Evolutionary conservation across 2,113 vertebrate species (phyloP), one percentile per base, ranked within the genome.

Genomic region (Aphyosemion australe): DNA sequence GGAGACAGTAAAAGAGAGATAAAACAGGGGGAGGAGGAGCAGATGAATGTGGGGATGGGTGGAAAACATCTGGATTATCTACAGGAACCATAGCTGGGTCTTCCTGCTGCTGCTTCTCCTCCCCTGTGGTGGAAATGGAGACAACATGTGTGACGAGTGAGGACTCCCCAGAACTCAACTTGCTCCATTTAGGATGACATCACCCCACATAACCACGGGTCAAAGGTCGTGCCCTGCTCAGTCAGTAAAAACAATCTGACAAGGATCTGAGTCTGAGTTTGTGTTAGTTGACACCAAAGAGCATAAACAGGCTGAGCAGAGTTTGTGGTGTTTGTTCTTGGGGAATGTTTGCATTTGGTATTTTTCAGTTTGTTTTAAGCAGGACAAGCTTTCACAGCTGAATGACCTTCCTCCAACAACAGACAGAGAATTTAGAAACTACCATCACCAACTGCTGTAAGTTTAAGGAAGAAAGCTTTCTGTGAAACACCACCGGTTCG

Each of bases 51-150:
- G 12, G 14, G 46, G 55, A 48, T 58, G 34, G 59, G 32, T 63
- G 52, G 55, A 72, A 62, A 60, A 63, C 90, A 91, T 91, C 88
- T 90, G 88, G 74, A 67, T 63, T 70, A 66, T 83, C 76, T 80
- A 58, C 68, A 61, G 69, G 74, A 69, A 69, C 78, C 84, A 89
- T 76, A 87, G 55, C 61, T 53, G 74, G 16, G 72, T 73, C 78
- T 89, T 90, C 87, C 88, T 90, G 74, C 79, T 69, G 73, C 65
- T 64, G 72, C 64, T 78, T 65, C 76, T 72, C 45, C 49, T 63
- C 80, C 87, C 87, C 83, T 78, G 80, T 78, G 82, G 82, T 66
- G 64, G 74, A 87, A 76, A 90, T 91, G 79, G 79, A 90, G 84
- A 85, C 76, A 82, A 55, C 87, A 85, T 86, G 80, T 91, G 85